A percentile compares a stretch with the other conserved stretches of the same genome.
phyloP scores from a whole-genome alignment of 2,797 vertebrate species.

The Periophthalmus magnuspinnatus region DNA sequence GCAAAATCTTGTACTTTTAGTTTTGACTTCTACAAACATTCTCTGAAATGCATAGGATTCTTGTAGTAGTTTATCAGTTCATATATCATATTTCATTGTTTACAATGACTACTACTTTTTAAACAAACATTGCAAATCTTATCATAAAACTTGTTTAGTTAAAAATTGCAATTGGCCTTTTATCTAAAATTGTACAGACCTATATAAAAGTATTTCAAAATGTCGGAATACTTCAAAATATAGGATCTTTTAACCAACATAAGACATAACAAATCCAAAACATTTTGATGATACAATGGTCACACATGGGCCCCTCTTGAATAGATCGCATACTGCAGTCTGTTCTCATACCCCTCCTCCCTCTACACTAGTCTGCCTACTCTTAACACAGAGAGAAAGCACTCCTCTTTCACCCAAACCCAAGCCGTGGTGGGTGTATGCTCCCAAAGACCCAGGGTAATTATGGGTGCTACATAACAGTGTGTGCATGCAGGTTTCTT shows the following conservation, averaged over 20 bases:
- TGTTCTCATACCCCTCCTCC: slow-evolving; percentile 12
- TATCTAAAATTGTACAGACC: too few species aligned
- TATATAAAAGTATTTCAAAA: neutral
- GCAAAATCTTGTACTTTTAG: too few species aligned
- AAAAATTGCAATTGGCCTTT: too few species aligned
- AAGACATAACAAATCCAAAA: neutral
- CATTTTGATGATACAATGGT: neutral
- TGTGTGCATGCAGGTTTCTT: slow-evolving; percentile 17
- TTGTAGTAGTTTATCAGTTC: too few species aligned
- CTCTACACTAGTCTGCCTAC: slow-evolving; percentile 15
- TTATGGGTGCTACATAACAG: slow-evolving; percentile 35
- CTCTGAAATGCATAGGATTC: too few species aligned
- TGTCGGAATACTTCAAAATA: too few species aligned
- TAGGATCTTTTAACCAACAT: neutral
- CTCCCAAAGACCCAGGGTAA: slow-evolving; percentile 35
- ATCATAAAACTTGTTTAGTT: too few species aligned
- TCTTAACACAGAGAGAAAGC: slow-evolving; percentile 37
- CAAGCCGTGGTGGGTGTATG: slow-evolving; percentile 47
- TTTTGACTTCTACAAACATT: too few species aligned
- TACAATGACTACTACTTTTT: too few species aligned
- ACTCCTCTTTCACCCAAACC: slow-evolving; percentile 36
- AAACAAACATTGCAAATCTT: too few species aligned
- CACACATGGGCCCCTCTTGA: neutral
- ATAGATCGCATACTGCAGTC: neutral
- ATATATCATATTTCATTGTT: too few species aligned